Percentiles rank a stretch among this genome's conserved stretches.
Evolutionary conservation across 2,797 vertebrate genomes (phyloP).

Genomic region (Sarcoramphus papa): DNA sequence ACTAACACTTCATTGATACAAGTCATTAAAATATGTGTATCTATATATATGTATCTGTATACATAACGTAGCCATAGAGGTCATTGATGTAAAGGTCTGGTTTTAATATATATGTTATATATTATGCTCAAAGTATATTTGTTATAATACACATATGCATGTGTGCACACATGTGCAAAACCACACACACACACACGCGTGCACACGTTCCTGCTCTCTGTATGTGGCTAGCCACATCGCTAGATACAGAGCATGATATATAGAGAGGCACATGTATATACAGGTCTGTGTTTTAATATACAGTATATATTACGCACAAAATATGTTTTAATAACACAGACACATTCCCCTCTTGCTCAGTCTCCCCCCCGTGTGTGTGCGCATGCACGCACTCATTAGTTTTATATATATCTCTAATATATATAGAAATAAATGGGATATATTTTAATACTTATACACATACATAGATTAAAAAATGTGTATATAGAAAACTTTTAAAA

Average conservation of each 20-base stretch:
- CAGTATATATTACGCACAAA: not conserved
- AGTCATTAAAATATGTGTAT: not conserved
- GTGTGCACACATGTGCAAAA: not conserved
- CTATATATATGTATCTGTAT: accelerated
- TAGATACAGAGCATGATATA: accelerated
- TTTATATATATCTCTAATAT: not conserved
- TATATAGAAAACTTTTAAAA: not conserved
- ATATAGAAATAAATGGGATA: not conserved
- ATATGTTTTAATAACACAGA: not conserved
- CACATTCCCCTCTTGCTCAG: accelerated
- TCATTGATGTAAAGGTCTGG: not conserved
- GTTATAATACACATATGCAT: not conserved
- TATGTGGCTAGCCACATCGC: no score
- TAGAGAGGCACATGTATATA: no score
- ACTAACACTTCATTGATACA: no score
- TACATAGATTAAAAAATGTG: not conserved
- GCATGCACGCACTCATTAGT: not conserved
- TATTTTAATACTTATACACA: not conserved
- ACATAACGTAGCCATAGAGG: not conserved
- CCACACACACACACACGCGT: not conserved
- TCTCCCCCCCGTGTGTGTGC: not conserved
- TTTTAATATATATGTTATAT: not conserved
- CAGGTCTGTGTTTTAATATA: not conserved
- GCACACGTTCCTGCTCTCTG: not conserved
- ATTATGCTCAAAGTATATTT: not conserved